Conservation (phyloP, 53 echinoderm and acorn worm species). For the Zoroaster sp. region DNA sequence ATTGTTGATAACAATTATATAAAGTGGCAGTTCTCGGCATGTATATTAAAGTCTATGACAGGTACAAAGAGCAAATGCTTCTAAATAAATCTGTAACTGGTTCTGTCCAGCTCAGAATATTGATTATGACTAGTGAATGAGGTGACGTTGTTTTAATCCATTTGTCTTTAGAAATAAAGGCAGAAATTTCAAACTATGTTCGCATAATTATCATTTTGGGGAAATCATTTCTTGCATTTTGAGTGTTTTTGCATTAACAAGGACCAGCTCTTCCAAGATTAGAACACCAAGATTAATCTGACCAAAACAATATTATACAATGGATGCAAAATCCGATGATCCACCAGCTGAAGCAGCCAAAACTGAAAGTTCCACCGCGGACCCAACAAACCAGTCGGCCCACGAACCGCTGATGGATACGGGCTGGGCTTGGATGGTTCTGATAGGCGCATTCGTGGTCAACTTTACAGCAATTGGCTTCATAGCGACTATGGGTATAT, state of each 20-base stretch:
- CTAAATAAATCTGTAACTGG: no score
- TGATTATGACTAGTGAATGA: no score
- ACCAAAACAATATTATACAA: not conserved
- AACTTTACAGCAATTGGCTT: not conserved
- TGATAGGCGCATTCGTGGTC: not conserved
- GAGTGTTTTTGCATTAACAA: not conserved
- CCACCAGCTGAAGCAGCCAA: not conserved
- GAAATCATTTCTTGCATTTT: not conserved
- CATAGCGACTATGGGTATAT: not conserved
- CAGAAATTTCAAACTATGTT: not conserved
- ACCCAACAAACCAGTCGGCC: not conserved
- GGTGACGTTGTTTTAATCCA: no score
- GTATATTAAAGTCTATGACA: no score
- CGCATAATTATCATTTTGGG: not conserved
- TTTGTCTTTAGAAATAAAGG: no score
- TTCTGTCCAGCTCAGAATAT: no score
- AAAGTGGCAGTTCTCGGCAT: no score
- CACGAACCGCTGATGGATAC: not conserved
- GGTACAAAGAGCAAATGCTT: no score
- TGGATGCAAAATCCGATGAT: not conserved
- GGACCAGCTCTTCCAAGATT: not conserved
- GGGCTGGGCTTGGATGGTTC: slow-evolving; percentile 44
- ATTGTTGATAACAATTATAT: no score
- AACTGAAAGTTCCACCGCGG: not conserved
- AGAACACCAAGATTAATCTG: not conserved